A percentile compares a stretch with the other conserved stretches of the same genome.
Conservation (phyloP, 2,888 invertebrate species). For the Andricus quercusramuli region DNA sequence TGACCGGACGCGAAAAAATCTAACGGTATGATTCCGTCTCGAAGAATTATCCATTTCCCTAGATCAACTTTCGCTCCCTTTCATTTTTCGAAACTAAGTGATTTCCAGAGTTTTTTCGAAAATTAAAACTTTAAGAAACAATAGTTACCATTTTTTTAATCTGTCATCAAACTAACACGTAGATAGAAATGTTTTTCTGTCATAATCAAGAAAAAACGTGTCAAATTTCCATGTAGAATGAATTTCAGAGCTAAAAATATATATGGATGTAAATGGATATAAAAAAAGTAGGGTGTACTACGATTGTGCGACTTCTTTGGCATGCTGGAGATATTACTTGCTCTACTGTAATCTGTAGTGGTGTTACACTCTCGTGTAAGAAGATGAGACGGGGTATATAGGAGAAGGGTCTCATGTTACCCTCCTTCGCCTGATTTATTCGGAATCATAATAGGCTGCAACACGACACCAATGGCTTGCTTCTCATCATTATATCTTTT, state of each 20-base stretch:
- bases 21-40: background rate
- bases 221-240: too few relatives aligned
- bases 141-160: too few relatives aligned
- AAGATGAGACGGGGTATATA: constrained; percentile 56
- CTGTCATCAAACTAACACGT: too few relatives aligned
- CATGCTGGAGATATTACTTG: background rate
- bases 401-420: constrained; percentile 69
- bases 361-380: constrained; percentile 52
- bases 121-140: too few relatives aligned
- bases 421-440: constrained; percentile 74
- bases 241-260: too few relatives aligned
- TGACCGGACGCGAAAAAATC: constrained; percentile 5
- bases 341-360: constrained; percentile 38
- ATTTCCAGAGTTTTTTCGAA: too few relatives aligned
- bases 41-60: background rate
- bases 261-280: too few relatives aligned
- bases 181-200: too few relatives aligned
- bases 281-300: background rate
- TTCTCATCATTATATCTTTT: constrained; percentile 71
- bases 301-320: background rate
- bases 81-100: background rate
- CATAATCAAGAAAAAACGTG: too few relatives aligned
- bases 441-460: constrained; percentile 74
- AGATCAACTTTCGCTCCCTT: background rate
- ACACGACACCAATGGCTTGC: constrained; percentile 70